Evolutionary conservation across 2,113 vertebrate genomes (phyloP).

Genomic region (Bombycilla garrulus): DNA sequence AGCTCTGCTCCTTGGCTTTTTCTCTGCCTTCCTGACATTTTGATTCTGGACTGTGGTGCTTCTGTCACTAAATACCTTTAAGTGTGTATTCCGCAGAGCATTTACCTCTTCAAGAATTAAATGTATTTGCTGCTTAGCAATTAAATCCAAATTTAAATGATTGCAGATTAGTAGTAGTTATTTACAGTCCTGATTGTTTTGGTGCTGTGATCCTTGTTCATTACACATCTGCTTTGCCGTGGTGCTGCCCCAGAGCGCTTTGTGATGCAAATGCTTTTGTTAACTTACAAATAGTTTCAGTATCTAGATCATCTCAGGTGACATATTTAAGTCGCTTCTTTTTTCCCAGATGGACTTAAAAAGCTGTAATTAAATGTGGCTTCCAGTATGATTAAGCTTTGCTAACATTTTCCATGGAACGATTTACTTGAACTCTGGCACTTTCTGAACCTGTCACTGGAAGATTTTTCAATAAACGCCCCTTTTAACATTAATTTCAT

Average conservation of each 20-base stretch:
- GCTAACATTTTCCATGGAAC: slow-evolving; percentile 63
- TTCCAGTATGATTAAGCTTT: slow-evolving; percentile 69
- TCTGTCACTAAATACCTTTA: slow-evolving; percentile 11
- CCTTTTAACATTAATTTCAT: slow-evolving; percentile 37
- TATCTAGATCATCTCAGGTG: slow-evolving; percentile 73
- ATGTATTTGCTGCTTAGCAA: slow-evolving; percentile 65
- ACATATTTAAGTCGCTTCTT: slow-evolving; percentile 71
- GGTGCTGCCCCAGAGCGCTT: slow-evolving; percentile 42
- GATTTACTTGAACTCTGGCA: slow-evolving; percentile 68
- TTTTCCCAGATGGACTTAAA: slow-evolving; percentile 69
- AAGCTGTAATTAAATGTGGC: slow-evolving; percentile 77
- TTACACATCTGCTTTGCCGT: slow-evolving; percentile 66
- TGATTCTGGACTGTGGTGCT: neutral
- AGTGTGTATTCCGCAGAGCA: slow-evolving; percentile 19
- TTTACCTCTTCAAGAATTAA: slow-evolving; percentile 48
- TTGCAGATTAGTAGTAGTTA: slow-evolving; percentile 63
- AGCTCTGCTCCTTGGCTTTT: neutral
- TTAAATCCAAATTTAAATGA: slow-evolving; percentile 67
- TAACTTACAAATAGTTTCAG: slow-evolving; percentile 65
- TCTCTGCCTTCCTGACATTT: slow-evolving; percentile 7
- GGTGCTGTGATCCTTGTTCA: slow-evolving; percentile 64
- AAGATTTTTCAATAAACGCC: slow-evolving; percentile 31
- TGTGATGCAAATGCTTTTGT: slow-evolving; percentile 70
- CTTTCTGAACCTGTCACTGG: slow-evolving; percentile 50
- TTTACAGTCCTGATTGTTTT: slow-evolving; percentile 69